Percentiles rank a stretch among this genome's conserved stretches.
phyloP scores from a whole-genome alignment of 2,797 vertebrate species.

The Anabas testudineus region DNA sequence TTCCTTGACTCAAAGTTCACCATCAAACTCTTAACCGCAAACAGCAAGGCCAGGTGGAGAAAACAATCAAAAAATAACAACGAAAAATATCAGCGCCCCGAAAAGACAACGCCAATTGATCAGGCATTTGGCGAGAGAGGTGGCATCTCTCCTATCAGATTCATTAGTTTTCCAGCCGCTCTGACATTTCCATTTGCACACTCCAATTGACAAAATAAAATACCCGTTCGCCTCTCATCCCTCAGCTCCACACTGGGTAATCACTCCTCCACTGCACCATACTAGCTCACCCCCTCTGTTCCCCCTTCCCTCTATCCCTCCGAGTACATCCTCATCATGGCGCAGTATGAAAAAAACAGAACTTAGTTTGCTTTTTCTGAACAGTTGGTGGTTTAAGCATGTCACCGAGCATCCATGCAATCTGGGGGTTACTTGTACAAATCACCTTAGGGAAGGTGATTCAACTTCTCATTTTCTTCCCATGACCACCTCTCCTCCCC shows the following conservation, averaged over 20 bases:
- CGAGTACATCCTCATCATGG: conserved; percentile 56
- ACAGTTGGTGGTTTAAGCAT: conserved; percentile 7
- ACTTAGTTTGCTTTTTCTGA: conserved; percentile 19
- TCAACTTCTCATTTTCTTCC: conserved; percentile 65
- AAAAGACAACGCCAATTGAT: conserved; percentile 81
- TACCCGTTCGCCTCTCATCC: conserved; percentile 76
- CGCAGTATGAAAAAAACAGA: conserved; percentile 62
- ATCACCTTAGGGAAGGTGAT: conserved; percentile 67
- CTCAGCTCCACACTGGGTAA: conserved; percentile 71
- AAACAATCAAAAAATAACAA: conserved; percentile 78
- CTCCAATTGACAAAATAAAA: conserved; percentile 87
- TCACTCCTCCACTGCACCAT: conserved; percentile 72
- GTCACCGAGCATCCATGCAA: conserved; percentile 47
- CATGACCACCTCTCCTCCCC: conserved; percentile 38
- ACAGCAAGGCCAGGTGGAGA: conserved; percentile 44
- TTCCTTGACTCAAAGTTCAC: conserved; percentile 74
- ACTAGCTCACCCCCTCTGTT: conserved; percentile 36
- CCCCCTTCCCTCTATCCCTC: conserved; percentile 30
- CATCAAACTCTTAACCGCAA: conserved; percentile 65
- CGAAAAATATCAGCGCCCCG: conserved; percentile 56
- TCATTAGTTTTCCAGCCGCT: conserved; percentile 82
- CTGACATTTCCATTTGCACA: conserved; percentile 88
- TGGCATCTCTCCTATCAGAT: conserved; percentile 81
- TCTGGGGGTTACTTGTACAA: conserved; percentile 62
- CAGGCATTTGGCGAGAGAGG: conserved; percentile 72